These are phyloP conservation scores for Drosophila ironensis DNA, from an alignment of 1,140 invertebrate genomes.

Conservation along the genomic window DNA sequence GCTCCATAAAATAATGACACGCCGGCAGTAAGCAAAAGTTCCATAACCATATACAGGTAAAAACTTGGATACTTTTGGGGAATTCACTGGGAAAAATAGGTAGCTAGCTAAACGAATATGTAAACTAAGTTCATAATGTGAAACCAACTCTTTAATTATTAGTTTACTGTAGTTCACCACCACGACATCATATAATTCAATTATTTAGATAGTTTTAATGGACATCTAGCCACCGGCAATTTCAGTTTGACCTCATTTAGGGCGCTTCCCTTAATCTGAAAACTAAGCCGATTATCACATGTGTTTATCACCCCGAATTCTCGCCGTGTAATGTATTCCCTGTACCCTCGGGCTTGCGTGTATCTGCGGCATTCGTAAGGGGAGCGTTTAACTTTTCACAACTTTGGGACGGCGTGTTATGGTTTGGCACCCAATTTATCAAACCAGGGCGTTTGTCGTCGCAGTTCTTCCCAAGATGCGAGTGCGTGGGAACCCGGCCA, in stretches of 20 bases:
- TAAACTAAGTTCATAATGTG: too few relatives aligned
- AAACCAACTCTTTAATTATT: too few relatives aligned
- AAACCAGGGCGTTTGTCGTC: constrained; percentile 61
- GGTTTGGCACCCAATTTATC: constrained; percentile 76
- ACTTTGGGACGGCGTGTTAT: constrained; percentile 52
- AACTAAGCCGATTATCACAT: constrained; percentile 19
- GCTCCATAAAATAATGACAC: constrained; percentile 66
- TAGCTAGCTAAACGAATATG: too few relatives aligned
- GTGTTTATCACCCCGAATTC: constrained; percentile 25
- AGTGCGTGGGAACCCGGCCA: constrained; percentile 68
- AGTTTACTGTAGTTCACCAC: too few relatives aligned
- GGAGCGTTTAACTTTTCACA: constrained; percentile 73
- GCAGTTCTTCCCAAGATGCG: constrained; percentile 29
- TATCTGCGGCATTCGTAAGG: constrained; percentile 51
- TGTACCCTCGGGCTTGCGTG: constrained; percentile 50
- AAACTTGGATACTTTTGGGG: neutral
- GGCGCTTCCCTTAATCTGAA: constrained; percentile 13
- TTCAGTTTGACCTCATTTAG: constrained; percentile 21
- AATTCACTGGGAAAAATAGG: constrained; percentile 3
- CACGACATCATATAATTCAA: too few relatives aligned
- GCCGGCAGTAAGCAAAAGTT: constrained; percentile 14
- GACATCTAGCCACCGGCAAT: too few relatives aligned
- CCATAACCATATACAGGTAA: neutral
- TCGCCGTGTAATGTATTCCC: constrained; percentile 17
- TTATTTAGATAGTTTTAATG: too few relatives aligned